Conservation (phyloP, 2,113 vertebrate species). For the Salvelinus namaycush region DNA sequence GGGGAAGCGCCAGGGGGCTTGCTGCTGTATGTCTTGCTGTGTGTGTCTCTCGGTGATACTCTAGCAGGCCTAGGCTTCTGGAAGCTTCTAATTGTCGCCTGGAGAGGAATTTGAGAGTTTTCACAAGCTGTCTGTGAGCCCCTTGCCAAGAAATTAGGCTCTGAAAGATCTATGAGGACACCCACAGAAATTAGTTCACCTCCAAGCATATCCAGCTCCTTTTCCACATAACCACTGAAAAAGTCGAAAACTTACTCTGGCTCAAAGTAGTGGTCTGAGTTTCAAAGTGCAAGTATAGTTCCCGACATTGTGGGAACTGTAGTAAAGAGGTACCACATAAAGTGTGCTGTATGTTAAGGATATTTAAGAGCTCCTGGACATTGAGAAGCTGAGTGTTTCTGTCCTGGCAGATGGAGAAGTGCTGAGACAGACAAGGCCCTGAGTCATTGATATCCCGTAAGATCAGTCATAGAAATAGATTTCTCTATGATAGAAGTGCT, state of each 20-base stretch:
- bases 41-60: not conserved
- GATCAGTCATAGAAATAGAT: too few species aligned
- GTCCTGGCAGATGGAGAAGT: not conserved
- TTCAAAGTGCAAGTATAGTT: not conserved
- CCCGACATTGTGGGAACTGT: not conserved
- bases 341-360: too few species aligned
- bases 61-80: conserved; percentile 13
- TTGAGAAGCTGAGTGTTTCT: not conserved
- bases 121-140: conserved; percentile 28
- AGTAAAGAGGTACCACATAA: not conserved
- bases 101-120: conserved; percentile 24
- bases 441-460: too few species aligned
- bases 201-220: not conserved
- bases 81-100: conserved; percentile 43
- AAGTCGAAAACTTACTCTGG: not conserved
- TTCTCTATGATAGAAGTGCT: too few species aligned
- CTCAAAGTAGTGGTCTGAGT: too few species aligned
- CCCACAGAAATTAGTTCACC: not conserved
- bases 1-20: conserved; percentile 22
- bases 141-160: conserved; percentile 25
- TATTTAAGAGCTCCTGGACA: too few species aligned
- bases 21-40: conserved; percentile 14
- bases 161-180: conserved; percentile 14
- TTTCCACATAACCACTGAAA: not conserved
- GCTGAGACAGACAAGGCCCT: not conserved